Evolutionary conservation across 2,888 invertebrate genomes (phyloP).

Genomic region (Thyatira batis): DNA sequence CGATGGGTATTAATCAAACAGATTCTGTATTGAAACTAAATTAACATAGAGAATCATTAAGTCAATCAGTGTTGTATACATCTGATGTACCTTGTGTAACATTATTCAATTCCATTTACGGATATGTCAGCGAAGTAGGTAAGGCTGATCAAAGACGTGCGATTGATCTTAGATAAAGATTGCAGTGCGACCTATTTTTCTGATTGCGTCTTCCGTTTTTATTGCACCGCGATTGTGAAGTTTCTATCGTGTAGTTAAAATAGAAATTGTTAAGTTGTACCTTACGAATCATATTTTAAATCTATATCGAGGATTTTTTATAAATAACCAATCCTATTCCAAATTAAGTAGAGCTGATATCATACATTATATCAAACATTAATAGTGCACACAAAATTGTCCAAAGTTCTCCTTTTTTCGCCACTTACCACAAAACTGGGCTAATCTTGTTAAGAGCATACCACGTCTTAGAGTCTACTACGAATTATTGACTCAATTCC

Average conservation of each 20-base stretch:
- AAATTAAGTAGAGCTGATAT: too few species aligned
- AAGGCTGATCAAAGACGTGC: slow-evolving; percentile 21
- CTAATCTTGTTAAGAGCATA: not conserved
- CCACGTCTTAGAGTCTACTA: not conserved
- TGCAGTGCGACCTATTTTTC: slow-evolving; percentile 24
- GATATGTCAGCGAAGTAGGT: slow-evolving; percentile 19
- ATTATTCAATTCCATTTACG: slow-evolving; percentile 25
- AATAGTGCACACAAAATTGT: too few species aligned
- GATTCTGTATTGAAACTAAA: slow-evolving; percentile 22
- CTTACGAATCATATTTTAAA: not conserved
- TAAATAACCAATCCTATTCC: too few species aligned
- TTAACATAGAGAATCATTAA: slow-evolving; percentile 33
- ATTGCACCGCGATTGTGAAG: slow-evolving; percentile 19
- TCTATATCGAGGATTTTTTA: too few species aligned
- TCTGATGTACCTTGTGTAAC: slow-evolving; percentile 26
- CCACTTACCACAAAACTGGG: not conserved
- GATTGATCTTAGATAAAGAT: slow-evolving; percentile 27
- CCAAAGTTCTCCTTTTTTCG: too few species aligned
- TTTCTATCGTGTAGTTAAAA: slow-evolving; percentile 5
- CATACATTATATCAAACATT: too few species aligned
- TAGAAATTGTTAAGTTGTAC: not conserved
- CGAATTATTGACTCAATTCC: not conserved
- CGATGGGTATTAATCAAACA: slow-evolving; percentile 17
- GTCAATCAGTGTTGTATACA: slow-evolving; percentile 40
- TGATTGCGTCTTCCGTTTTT: not conserved